Evolutionary conservation across 2,888 invertebrate species (phyloP), one percentile per base, ranked within the genome.

Genomic region (Conistra vaccinii): DNA sequence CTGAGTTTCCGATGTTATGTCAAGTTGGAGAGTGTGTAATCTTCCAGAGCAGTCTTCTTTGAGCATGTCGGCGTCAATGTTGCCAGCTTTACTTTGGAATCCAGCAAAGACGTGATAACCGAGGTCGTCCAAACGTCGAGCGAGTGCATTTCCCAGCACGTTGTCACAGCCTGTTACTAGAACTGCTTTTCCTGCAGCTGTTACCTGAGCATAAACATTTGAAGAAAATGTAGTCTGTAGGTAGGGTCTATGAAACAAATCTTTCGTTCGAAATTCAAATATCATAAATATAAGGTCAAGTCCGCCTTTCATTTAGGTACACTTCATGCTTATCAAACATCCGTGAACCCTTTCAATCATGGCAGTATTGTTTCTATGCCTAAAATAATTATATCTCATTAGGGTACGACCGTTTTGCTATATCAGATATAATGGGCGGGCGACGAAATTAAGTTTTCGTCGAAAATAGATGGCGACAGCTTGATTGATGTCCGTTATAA

Each of bases 101-200:
- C 98, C 98, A 70, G 99, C 99, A 91, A 98, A 98, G n/a, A 98
- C 98, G 62, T 98, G 98, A 92, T 98, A 98, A 51, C 99, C 98
- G 91, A 98, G 96, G 91, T 98, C 98, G 89, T 98, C 98, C 73
- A 98, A 96, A 88, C 97, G 97, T 86, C 98, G 97, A n/a, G 98
- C 98, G 89, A 98, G 95, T 72, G 97, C 97, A 89, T 97, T 97
- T 70, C 98, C 98, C 73, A 98, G 96, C 57, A 97, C 97, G 66
- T 98, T 97, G 93, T 98, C 98, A 92, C 98, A 98, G 74, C 98
- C 98, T 17, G 98, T 98, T 85, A 98, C 97, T 63, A 98, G 94
- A 6, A 98, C 97, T n/a, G 98, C 98, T 93, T 98, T 98, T 68
- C 98, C 98, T 20, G 98, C 98, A 60, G 98, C 97, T 48, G 98